A percentile compares a stretch with the other conserved stretches of the same genome.
Evolutionary conservation across 2,888 invertebrate species (phyloP).

Genomic region (Chloroclystis v-ata): DNA sequence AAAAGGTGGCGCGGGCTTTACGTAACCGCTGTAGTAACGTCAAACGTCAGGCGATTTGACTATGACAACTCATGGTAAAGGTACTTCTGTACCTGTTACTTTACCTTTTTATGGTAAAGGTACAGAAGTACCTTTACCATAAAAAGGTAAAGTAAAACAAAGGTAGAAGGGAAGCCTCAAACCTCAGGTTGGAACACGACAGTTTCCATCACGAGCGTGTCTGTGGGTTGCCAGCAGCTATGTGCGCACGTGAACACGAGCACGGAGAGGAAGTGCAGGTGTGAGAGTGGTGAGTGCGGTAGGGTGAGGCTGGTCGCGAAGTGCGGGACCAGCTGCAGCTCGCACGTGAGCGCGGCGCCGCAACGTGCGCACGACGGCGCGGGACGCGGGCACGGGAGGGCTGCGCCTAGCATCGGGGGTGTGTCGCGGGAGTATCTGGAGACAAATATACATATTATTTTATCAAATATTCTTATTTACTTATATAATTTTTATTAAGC

Average conservation of each 20-base stretch:
- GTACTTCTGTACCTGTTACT: too few species aligned
- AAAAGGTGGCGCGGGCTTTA: too few species aligned
- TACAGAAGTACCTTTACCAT: too few species aligned
- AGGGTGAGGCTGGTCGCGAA: slow-evolving; percentile 84
- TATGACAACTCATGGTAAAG: too few species aligned
- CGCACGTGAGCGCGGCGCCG: slow-evolving; percentile 84
- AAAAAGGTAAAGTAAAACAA: too few species aligned
- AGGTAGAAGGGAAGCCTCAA: slow-evolving; percentile 32
- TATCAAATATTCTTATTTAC: too few species aligned
- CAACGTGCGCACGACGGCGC: slow-evolving; percentile 81
- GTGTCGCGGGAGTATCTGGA: slow-evolving; percentile 86
- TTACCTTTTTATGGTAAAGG: too few species aligned
- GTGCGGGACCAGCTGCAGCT: slow-evolving; percentile 90
- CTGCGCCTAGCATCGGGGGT: slow-evolving; percentile 81
- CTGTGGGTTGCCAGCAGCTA: slow-evolving; percentile 89
- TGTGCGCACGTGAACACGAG: slow-evolving; percentile 88
- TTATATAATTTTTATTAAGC: too few species aligned
- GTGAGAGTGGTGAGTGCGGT: slow-evolving; percentile 65
- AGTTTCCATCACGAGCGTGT: slow-evolving; percentile 82
- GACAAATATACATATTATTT: neutral
- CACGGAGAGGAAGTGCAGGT: slow-evolving; percentile 92
- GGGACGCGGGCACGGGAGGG: slow-evolving; percentile 54
- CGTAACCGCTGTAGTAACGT: too few species aligned
- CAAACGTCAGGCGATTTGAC: too few species aligned
- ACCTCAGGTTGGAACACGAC: slow-evolving; percentile 87